Evolutionary conservation across 2,113 vertebrate genomes (phyloP).

Genomic region (Cyanoderma ruficeps): DNA sequence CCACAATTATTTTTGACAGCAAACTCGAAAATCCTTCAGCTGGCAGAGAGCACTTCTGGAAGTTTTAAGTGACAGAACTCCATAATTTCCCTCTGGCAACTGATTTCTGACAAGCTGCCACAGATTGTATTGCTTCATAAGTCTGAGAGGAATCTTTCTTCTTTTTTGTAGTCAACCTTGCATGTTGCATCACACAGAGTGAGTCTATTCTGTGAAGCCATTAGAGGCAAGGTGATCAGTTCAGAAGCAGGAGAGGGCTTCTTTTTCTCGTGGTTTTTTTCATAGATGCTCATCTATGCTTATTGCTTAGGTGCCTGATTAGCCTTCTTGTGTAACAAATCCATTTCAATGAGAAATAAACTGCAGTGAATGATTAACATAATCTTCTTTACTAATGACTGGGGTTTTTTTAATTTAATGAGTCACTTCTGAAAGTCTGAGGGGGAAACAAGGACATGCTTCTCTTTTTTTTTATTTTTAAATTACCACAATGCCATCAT

Average conservation of each 20-base stretch:
- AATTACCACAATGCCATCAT: neutral
- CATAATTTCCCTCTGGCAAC: neutral
- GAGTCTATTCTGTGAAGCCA: neutral
- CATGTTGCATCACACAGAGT: neutral
- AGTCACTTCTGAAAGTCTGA: slow-evolving; percentile 38
- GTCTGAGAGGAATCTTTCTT: neutral
- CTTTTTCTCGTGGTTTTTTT: neutral
- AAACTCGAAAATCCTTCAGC: neutral
- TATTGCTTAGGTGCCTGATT: slow-evolving; percentile 16
- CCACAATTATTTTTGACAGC: neutral
- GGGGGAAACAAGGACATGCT: neutral
- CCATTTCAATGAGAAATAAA: slow-evolving; percentile 40
- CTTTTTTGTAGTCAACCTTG: neutral
- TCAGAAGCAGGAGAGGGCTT: neutral
- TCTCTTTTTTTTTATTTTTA: neutral
- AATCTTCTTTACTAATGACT: slow-evolving; percentile 54
- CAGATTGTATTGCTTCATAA: neutral
- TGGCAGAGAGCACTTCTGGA: neutral
- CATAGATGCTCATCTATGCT: neutral
- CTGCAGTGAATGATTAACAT: slow-evolving; percentile 47
- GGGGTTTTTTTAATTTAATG: slow-evolving; percentile 30
- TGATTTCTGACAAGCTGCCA: neutral
- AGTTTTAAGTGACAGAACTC: neutral
- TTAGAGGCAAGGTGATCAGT: neutral
- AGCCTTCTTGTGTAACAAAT: slow-evolving; percentile 47